Conservation (phyloP, 2,113 vertebrate species). For the Podilymbus podiceps region DNA sequence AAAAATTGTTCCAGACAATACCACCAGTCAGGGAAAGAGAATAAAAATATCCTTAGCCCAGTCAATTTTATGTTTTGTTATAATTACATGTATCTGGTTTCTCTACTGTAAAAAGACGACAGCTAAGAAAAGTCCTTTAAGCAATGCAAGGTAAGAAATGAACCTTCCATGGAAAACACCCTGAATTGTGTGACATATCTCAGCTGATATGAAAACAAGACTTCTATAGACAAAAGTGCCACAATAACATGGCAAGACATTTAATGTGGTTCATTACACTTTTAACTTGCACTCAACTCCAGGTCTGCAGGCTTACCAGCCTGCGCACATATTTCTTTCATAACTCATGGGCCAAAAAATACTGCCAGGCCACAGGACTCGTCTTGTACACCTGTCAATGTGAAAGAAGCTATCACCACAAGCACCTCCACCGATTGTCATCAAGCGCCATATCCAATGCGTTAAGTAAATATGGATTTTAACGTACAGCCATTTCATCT, state of each 20-base stretch:
- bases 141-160: background rate
- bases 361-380: background rate
- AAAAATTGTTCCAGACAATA: background rate
- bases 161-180: background rate
- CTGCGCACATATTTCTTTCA: rapidly evolving
- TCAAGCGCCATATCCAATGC: background rate
- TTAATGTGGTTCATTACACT: background rate
- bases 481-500: rapidly evolving
- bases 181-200: background rate
- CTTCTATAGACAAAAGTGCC: background rate
- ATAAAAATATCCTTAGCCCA: background rate
- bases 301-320: background rate
- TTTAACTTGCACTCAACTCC: background rate
- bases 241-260: background rate
- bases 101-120: background rate
- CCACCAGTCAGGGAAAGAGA: background rate
- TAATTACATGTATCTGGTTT: background rate
- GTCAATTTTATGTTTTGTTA: background rate
- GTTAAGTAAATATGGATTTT: background rate
- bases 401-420: background rate
- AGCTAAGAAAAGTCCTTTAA: background rate
- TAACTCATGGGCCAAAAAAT: background rate
- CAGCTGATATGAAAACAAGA: background rate
- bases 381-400: too few relatives aligned
- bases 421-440: background rate